These are phyloP conservation scores for Poecilia wingei DNA, from an alignment of 2,797 vertebrate species.

Conservation along the genomic window DNA sequence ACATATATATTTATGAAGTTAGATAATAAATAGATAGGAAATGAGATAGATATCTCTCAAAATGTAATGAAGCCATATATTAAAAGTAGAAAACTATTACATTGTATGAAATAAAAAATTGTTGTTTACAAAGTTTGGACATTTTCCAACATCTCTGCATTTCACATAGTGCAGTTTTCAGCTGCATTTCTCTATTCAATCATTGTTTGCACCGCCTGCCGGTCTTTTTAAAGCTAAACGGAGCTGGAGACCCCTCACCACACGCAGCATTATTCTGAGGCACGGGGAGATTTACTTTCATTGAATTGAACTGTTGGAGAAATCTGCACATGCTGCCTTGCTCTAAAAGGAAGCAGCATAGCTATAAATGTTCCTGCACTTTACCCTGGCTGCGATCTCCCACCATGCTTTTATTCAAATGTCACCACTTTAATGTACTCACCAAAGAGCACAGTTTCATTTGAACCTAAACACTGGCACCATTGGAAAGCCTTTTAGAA, in stretches of 20 bases:
- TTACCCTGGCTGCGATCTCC: slow-evolving; percentile 56
- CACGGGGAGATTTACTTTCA: slow-evolving; percentile 55
- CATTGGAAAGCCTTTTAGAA: slow-evolving; percentile 48
- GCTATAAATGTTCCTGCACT: slow-evolving; percentile 50
- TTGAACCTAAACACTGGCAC: slow-evolving; percentile 14
- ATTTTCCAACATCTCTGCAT: neutral
- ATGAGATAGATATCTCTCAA: neutral
- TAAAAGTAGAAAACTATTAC: too few relatives aligned
- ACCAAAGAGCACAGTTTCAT: slow-evolving; percentile 49
- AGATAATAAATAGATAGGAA: neutral
- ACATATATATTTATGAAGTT: too few relatives aligned
- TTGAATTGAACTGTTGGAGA: slow-evolving; percentile 52
- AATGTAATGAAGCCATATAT: neutral
- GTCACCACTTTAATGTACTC: slow-evolving; percentile 69
- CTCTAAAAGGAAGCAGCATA: slow-evolving; percentile 52
- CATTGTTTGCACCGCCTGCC: neutral
- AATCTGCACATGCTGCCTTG: slow-evolving; percentile 40
- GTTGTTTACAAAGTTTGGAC: neutral
- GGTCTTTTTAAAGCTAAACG: neutral
- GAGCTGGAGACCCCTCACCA: slow-evolving; percentile 35
- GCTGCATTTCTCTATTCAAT: neutral
- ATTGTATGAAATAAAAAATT: too few relatives aligned
- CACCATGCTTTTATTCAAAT: slow-evolving; percentile 70
- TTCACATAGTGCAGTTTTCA: neutral
- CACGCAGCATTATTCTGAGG: slow-evolving; percentile 31